These are phyloP conservation scores for Papilio polyxenes DNA, from an alignment of 1,140 invertebrate genomes.

Conservation along the genomic window DNA sequence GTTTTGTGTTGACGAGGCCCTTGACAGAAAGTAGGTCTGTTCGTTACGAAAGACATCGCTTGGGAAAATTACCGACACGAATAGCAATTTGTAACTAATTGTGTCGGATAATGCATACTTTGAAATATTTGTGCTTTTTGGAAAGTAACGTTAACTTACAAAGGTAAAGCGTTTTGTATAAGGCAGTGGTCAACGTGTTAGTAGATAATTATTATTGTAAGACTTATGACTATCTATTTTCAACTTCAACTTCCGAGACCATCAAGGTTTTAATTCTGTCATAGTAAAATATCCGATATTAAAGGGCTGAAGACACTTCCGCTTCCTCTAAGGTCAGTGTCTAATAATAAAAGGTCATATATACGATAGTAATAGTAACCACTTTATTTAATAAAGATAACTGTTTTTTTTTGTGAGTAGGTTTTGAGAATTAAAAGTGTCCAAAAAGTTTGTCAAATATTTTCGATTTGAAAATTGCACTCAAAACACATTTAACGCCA, in stretches of 20 bases:
- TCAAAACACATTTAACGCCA: background rate
- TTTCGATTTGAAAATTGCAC: too few species aligned
- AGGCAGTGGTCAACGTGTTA: too few species aligned
- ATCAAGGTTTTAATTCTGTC: background rate
- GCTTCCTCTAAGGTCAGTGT: background rate
- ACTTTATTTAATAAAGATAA: background rate
- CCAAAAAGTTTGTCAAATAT: background rate
- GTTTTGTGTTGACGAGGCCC: conserved; percentile 1
- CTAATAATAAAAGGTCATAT: background rate
- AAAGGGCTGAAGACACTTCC: background rate
- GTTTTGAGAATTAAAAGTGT: background rate
- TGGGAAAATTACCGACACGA: background rate
- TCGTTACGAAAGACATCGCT: conserved; percentile 4
- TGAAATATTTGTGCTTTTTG: background rate
- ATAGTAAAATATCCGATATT: background rate
- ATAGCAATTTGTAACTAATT: background rate
- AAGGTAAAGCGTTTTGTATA: too few species aligned
- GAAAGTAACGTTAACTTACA: background rate
- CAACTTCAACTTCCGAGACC: background rate
- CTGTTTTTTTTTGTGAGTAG: background rate
- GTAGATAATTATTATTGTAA: too few species aligned
- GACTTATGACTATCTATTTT: too few species aligned
- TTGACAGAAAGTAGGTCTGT: conserved; percentile 7
- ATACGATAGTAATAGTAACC: background rate
- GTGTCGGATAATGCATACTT: background rate